Evolutionary conservation across 2,113 vertebrate species (phyloP).

Genomic region (Colinus virginianus): DNA sequence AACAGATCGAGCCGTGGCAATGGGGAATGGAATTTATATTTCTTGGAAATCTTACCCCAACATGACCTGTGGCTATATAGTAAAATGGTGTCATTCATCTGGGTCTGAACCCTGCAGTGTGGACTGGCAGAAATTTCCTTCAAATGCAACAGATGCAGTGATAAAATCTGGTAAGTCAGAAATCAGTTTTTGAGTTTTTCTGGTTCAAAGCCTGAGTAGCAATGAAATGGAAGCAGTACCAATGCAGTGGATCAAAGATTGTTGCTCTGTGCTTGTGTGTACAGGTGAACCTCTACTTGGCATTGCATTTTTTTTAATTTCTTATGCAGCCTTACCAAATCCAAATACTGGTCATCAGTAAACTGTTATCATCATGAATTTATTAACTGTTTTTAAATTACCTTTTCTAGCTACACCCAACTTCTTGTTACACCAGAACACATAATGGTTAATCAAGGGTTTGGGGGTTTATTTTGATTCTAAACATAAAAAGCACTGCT

Average conservation of each 20-base stretch:
- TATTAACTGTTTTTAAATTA: conserved; percentile 36
- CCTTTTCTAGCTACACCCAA: not conserved
- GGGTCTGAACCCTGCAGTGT: conserved; percentile 65
- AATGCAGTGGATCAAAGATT: not conserved
- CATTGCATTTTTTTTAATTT: conserved; percentile 35
- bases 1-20: conserved; percentile 65
- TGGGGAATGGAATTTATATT: conserved; percentile 74
- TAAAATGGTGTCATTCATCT: conserved; percentile 78
- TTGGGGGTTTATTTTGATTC: conserved; percentile 35
- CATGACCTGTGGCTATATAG: conserved; percentile 78
- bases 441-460: not conserved
- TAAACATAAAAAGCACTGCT: conserved; percentile 7
- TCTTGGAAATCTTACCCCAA: conserved; percentile 75
- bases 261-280: not conserved
- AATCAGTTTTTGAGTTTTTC: not conserved
- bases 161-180: conserved; percentile 79
- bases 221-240: not conserved
- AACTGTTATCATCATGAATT: not conserved
- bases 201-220: not conserved
- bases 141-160: conserved; percentile 66
- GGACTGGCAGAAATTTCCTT: conserved; percentile 79
- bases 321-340: not conserved
- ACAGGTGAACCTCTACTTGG: not conserved
- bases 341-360: conserved; percentile 4
- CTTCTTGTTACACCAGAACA: not conserved